Percentiles rank a stretch among this genome's conserved stretches.
Evolutionary conservation across 2,113 vertebrate species (phyloP).

Genomic region (Vanacampus margaritifer): DNA sequence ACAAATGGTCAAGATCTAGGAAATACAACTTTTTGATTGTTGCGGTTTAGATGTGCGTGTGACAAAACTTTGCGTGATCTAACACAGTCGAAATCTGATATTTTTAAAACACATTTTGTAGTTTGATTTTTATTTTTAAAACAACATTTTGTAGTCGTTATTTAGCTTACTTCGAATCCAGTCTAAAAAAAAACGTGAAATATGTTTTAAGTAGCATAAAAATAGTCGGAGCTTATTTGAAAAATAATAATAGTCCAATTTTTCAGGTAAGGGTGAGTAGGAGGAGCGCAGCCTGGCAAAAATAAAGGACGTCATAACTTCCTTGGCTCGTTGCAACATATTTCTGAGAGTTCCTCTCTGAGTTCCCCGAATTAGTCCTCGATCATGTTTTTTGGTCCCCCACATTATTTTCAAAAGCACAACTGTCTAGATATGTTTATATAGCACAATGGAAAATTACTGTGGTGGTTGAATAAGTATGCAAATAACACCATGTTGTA

Average conservation of each 20-base stretch:
- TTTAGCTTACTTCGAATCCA: not conserved
- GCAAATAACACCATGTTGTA: not conserved
- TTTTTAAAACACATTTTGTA: not conserved
- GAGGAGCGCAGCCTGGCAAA: slow-evolving; percentile 25
- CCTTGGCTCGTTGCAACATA: slow-evolving; percentile 37
- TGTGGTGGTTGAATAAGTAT: not conserved
- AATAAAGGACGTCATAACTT: slow-evolving; percentile 45
- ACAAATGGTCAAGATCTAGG: not conserved
- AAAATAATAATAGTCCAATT: not conserved
- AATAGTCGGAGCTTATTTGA: not conserved
- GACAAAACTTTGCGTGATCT: not conserved
- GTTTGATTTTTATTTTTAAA: no score
- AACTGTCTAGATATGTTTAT: slow-evolving; percentile 4
- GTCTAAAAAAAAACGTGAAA: not conserved
- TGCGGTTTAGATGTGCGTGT: not conserved
- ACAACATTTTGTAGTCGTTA: not conserved
- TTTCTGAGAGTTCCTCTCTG: slow-evolving; percentile 23
- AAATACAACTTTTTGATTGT: not conserved
- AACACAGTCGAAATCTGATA: not conserved
- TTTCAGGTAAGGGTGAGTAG: slow-evolving; percentile 34
- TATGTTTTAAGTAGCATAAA: slow-evolving; percentile 20
- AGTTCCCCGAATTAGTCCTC: slow-evolving; percentile 16
- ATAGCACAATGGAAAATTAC: not conserved
- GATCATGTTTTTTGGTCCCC: not conserved
- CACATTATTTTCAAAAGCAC: slow-evolving; percentile 18